Evolutionary conservation across 2,888 invertebrate species (phyloP).

Genomic region (Cryptus viduatorius): DNA sequence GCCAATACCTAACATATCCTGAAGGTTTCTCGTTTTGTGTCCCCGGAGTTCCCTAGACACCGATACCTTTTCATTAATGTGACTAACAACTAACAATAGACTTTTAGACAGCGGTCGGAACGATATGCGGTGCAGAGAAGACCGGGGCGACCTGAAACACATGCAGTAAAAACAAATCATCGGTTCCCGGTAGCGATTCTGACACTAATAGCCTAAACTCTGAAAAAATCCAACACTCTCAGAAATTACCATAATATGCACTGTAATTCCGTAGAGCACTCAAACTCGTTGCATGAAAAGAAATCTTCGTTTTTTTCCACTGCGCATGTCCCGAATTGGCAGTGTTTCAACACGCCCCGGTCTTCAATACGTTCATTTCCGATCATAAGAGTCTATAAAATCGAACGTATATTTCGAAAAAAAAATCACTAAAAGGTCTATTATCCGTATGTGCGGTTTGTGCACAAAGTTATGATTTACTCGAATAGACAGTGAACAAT

Average conservation of each 20-base stretch:
- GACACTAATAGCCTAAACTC: too few species aligned
- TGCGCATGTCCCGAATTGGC: too few species aligned
- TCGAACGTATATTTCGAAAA: conserved; percentile 22
- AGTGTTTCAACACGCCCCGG: too few species aligned
- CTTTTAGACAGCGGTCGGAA: conserved; percentile 38
- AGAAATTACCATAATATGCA: too few species aligned
- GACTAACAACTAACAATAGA: conserved; percentile 35
- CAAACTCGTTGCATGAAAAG: too few species aligned
- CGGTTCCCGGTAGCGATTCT: too few species aligned
- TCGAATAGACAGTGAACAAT: conserved; percentile 29
- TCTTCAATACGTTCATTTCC: not conserved
- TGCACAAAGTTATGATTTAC: conserved; percentile 59
- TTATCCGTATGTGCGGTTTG: conserved; percentile 14
- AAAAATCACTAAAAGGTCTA: conserved; percentile 6
- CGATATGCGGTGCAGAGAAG: not conserved
- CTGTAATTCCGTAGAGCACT: too few species aligned
- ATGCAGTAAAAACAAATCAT: too few species aligned
- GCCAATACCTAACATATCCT: conserved; percentile 10
- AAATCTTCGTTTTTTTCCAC: too few species aligned
- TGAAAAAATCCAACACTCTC: too few species aligned
- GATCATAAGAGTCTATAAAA: conserved; percentile 34
- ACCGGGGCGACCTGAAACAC: too few species aligned
- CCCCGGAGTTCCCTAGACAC: conserved; percentile 52
- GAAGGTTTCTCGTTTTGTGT: conserved; percentile 41
- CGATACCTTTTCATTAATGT: conserved; percentile 53